phyloP scores from a whole-genome alignment of 2,888 invertebrate species.

The Ochropleura plecta region DNA sequence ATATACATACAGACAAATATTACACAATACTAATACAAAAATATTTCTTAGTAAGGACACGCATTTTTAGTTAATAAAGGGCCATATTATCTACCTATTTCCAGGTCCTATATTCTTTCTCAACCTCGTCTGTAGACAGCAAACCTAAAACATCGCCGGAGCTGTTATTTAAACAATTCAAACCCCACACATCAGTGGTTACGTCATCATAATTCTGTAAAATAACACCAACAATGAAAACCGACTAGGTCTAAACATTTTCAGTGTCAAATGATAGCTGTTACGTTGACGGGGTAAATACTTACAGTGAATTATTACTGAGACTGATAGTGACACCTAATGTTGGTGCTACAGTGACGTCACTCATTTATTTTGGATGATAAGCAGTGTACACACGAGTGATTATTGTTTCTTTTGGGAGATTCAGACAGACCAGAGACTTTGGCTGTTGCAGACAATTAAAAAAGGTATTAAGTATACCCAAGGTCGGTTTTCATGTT shows the following conservation, averaged over 20 bases:
- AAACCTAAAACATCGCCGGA: not conserved
- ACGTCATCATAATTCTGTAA: slow-evolving; percentile 6
- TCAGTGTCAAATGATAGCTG: slow-evolving; percentile 35
- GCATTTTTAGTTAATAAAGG: not conserved
- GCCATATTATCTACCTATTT: not conserved
- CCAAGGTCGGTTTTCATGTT: no score
- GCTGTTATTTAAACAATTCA: slow-evolving; percentile 14
- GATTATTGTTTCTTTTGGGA: not conserved
- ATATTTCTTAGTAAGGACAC: not conserved
- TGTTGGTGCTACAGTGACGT: slow-evolving; percentile 44
- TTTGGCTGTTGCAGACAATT: not conserved
- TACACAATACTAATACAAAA: no score
- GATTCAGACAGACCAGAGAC: not conserved
- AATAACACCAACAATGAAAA: slow-evolving; percentile 4
- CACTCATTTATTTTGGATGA: slow-evolving; percentile 51
- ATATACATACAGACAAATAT: no score
- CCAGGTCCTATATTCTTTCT: not conserved
- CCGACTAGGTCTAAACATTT: slow-evolving; percentile 14
- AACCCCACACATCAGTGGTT: not conserved
- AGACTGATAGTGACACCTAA: slow-evolving; percentile 30
- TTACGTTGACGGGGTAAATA: slow-evolving; percentile 45
- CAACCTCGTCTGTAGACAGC: not conserved
- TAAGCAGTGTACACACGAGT: slow-evolving; percentile 31
- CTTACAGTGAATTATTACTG: slow-evolving; percentile 29
- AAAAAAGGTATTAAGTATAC: no score